phyloP scores from a whole-genome alignment of 1,140 invertebrate species.

The Watersipora subatra region DNA sequence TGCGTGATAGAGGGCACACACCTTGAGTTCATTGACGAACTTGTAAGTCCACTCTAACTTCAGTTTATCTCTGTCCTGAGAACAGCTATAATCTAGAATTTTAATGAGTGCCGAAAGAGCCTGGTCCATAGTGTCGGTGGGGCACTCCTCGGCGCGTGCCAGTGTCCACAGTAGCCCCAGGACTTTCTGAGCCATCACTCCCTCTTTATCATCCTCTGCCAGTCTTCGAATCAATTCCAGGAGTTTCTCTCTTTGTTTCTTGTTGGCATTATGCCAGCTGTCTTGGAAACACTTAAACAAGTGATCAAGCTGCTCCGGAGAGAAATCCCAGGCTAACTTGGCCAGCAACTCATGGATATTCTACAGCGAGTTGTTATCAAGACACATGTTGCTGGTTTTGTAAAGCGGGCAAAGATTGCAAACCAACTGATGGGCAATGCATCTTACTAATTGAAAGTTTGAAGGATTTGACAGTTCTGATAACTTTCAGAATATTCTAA shows the following conservation, averaged over 20 bases:
- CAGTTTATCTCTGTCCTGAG: slow-evolving; percentile 81
- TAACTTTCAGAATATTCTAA: too few species aligned
- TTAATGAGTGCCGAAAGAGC: slow-evolving; percentile 87
- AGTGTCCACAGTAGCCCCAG: slow-evolving; percentile 91
- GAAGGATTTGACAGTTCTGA: too few species aligned
- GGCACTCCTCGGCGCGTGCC: slow-evolving; percentile 86
- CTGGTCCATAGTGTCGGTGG: slow-evolving; percentile 94
- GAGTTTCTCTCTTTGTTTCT: slow-evolving; percentile 87
- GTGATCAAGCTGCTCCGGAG: slow-evolving; percentile 89
- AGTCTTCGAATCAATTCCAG: slow-evolving; percentile 83
- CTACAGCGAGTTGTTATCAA: slow-evolving; percentile 44
- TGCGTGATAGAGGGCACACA: neutral
- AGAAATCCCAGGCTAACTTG: slow-evolving; percentile 95
- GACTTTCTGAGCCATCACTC: slow-evolving; percentile 97
- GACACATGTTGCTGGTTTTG: neutral
- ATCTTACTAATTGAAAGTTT: too few species aligned
- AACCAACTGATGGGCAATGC: too few species aligned
- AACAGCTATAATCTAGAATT: slow-evolving; percentile 94
- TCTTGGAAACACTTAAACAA: slow-evolving; percentile 93
- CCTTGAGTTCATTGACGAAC: slow-evolving; percentile 73
- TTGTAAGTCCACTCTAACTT: slow-evolving; percentile 89
- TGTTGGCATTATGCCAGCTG: slow-evolving; percentile 88
- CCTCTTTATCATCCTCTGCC: slow-evolving; percentile 95
- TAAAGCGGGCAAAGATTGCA: too few species aligned
- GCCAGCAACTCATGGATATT: slow-evolving; percentile 92